phyloP scores from a whole-genome alignment of 1,140 invertebrate genomes.

The Nasonia vitripennis region DNA sequence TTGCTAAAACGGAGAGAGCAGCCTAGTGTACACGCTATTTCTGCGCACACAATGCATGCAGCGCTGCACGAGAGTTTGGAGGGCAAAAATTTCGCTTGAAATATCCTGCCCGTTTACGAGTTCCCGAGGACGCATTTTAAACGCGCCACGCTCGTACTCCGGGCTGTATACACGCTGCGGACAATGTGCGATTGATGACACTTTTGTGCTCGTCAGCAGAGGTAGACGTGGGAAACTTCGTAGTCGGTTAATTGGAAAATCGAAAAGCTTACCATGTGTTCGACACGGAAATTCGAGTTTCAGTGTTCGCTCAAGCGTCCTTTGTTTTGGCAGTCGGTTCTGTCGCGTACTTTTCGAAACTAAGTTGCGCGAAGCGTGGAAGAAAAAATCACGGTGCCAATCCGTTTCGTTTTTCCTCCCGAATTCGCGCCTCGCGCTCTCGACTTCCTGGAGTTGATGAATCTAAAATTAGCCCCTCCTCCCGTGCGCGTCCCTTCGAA shows the following conservation, averaged over 20 bases:
- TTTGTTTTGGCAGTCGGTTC: neutral
- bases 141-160: neutral
- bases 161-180: no score
- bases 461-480: neutral
- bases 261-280: no score
- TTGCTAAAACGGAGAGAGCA: constrained; percentile 21
- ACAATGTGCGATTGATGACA: no score
- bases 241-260: no score
- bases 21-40: no score
- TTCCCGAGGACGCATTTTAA: no score
- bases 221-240: no score
- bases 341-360: neutral
- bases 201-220: no score
- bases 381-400: neutral
- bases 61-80: neutral
- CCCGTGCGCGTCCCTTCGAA: neutral
- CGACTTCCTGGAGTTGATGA: neutral
- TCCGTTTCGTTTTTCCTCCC: neutral
- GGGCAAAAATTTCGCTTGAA: neutral
- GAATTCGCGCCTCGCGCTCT: neutral
- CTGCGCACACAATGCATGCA: neutral
- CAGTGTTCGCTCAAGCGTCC: neutral
- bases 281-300: neutral
- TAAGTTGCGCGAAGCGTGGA: neutral
- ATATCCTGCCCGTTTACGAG: neutral